Conservation (phyloP, 2,888 invertebrate species). For the Spodoptera picta region DNA sequence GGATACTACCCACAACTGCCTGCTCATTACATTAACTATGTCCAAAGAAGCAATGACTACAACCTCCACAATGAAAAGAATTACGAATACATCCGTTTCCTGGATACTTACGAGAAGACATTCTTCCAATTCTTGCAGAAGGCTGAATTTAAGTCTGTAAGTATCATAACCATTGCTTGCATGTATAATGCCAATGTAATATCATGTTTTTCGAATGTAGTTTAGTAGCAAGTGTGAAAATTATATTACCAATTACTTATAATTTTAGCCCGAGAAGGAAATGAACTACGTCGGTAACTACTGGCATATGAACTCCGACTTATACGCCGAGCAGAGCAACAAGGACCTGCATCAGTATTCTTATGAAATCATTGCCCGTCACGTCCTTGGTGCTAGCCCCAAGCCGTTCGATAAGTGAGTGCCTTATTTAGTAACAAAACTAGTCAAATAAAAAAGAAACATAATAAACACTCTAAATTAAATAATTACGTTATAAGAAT, state of each 20-base stretch:
- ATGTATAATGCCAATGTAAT: not conserved
- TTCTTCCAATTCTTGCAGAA: slow-evolving; percentile 85
- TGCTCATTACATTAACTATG: slow-evolving; percentile 80
- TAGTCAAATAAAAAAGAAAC: too few species aligned
- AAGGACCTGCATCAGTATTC: slow-evolving; percentile 82
- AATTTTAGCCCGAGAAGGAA: slow-evolving; percentile 75
- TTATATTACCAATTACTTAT: not conserved
- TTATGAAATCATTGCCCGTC: slow-evolving; percentile 88
- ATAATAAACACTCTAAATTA: too few species aligned
- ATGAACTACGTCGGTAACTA: slow-evolving; percentile 87
- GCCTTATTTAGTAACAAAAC: not conserved
- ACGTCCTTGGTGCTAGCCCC: slow-evolving; percentile 74
- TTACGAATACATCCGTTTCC: slow-evolving; percentile 84
- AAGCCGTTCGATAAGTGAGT: slow-evolving; percentile 69
- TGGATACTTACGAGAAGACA: slow-evolving; percentile 89
- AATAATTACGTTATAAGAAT: too few species aligned
- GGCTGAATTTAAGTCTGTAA: slow-evolving; percentile 89
- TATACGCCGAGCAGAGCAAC: slow-evolving; percentile 71
- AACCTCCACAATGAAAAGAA: slow-evolving; percentile 85
- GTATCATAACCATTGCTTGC: slow-evolving; percentile 11
- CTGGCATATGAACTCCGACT: slow-evolving; percentile 88
- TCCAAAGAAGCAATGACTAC: slow-evolving; percentile 89
- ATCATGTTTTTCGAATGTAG: not conserved
- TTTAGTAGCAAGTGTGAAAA: not conserved
- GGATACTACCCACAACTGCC: slow-evolving; percentile 71